phyloP scores from a whole-genome alignment of 2,113 vertebrate species.

The Nerophis ophidion region DNA sequence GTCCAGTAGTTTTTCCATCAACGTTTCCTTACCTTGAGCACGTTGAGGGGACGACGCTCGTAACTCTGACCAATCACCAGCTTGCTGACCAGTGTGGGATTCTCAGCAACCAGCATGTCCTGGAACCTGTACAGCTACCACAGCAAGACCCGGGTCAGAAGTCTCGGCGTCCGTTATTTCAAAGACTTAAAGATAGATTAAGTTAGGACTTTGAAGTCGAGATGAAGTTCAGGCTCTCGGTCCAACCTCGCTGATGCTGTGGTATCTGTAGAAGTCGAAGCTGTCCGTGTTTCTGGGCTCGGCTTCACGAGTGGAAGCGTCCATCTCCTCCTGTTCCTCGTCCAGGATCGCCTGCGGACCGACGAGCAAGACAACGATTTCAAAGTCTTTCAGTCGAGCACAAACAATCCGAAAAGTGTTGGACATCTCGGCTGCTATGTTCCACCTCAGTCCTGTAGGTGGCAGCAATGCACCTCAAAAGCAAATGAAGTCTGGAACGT shows the following conservation, averaged over 20 bases:
- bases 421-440: too few species aligned
- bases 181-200: neutral
- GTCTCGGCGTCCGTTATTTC: too few species aligned
- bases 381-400: too few species aligned
- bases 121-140: conserved; percentile 84
- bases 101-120: conserved; percentile 77
- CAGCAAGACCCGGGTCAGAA: neutral
- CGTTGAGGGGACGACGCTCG: conserved; percentile 76
- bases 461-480: too few species aligned
- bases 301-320: conserved; percentile 10
- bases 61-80: conserved; percentile 82
- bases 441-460: too few species aligned
- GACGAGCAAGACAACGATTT: too few species aligned
- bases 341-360: conserved; percentile 72
- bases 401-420: too few species aligned
- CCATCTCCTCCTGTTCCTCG: conserved; percentile 75
- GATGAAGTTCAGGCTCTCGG: neutral
- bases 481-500: too few species aligned
- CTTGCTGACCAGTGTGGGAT: conserved; percentile 80
- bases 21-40: conserved; percentile 78
- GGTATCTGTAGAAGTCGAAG: conserved; percentile 79
- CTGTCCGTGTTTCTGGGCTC: conserved; percentile 62
- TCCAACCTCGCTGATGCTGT: conserved; percentile 76
- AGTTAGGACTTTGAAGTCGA: neutral
- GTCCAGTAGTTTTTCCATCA: neutral